A percentile compares a stretch with the other conserved stretches of the same genome.
phyloP scores from a whole-genome alignment of 2,113 vertebrate species.

The Pseudorhombus dupliciocellatus region DNA sequence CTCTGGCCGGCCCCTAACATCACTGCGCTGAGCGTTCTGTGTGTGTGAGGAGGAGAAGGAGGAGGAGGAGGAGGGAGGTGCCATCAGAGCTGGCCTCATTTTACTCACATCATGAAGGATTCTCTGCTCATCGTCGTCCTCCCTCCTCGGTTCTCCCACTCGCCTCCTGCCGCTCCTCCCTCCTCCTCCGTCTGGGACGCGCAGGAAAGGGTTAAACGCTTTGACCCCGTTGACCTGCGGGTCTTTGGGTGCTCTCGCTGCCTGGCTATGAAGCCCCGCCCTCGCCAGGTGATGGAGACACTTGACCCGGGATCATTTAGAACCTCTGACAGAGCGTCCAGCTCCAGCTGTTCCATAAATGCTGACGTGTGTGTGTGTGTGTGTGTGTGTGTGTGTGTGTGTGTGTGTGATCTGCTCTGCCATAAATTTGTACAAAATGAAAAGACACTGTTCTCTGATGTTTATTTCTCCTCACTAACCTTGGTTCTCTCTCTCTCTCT shows the following conservation, averaged over 20 bases:
- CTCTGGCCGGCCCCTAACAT: constrained; percentile 51
- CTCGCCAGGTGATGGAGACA: no score
- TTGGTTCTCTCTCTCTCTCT: neutral
- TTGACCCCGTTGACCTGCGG: constrained; percentile 65
- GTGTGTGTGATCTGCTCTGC: constrained; percentile 6
- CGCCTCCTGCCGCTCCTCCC: constrained; percentile 24
- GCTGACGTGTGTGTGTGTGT: neutral
- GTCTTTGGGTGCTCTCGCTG: constrained; percentile 33
- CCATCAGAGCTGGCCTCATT: constrained; percentile 74
- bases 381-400: no score
- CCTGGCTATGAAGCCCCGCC: constrained; percentile 44
- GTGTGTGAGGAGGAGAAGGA: constrained; percentile 52
- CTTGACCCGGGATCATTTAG: no score
- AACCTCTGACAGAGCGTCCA: no score
- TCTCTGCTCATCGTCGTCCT: constrained; percentile 31
- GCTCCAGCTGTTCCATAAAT: no score
- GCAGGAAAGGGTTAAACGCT: constrained; percentile 57
- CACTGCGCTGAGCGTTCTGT: constrained; percentile 53
- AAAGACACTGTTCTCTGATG: neutral
- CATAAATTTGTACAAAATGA: constrained; percentile 17
- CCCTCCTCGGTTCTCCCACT: constrained; percentile 7
- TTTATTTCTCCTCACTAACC: constrained; percentile 24
- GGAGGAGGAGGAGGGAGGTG: constrained; percentile 39
- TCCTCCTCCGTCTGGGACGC: constrained; percentile 41
- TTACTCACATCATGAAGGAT: constrained; percentile 45